Base-by-base conservation (phyloP, 1,140 invertebrate species). In the Brachionus rotundiformis region DNA sequence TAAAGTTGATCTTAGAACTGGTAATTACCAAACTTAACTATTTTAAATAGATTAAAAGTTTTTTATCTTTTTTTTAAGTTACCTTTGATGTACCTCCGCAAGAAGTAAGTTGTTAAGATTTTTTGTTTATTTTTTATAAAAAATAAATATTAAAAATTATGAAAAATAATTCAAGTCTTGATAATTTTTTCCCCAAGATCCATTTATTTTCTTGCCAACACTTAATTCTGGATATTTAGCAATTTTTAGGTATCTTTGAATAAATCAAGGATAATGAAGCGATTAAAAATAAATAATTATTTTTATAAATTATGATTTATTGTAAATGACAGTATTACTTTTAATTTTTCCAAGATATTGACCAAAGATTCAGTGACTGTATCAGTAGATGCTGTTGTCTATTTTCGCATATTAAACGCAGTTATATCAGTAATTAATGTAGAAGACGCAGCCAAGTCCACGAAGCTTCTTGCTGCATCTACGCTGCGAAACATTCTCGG, bases 1-100 rank as follows among this genome's bases (percentile, higher is more conserved):
- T 49, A 94, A 93, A 86, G 93, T 91, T 33, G 94, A 96, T 86
- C 87, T 96, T 61, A 90, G 94, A 79, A 90, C 90, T 13, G 88
- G 94, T 82, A 95, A 94, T n/a, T n/a, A n/a, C n/a, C n/a, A n/a
- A n/a, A n/a, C n/a, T n/a, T n/a, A n/a, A n/a, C n/a, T n/a, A n/a
- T n/a, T n/a, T n/a, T n/a, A n/a, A n/a, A n/a, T n/a, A n/a, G n/a
- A n/a, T n/a, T n/a, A n/a, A n/a, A n/a, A n/a, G n/a, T n/a, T n/a
- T n/a, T n/a, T n/a, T n/a, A n/a, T n/a, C n/a, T n/a, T n/a, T n/a
- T 49, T 49, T 49, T 49, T 4, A 23, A 49, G 47, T 49, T 49
- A 49, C 47, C 1, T 81, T 65, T 41, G 79, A 81, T 54, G 79
- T 81, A 1, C 79, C 79, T n/a, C 54, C 79, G 1, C 79, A 81